A percentile compares a stretch with the other conserved stretches of the same genome.
Conservation (phyloP, 2,113 vertebrate species). For the Ciconia stormi region DNA sequence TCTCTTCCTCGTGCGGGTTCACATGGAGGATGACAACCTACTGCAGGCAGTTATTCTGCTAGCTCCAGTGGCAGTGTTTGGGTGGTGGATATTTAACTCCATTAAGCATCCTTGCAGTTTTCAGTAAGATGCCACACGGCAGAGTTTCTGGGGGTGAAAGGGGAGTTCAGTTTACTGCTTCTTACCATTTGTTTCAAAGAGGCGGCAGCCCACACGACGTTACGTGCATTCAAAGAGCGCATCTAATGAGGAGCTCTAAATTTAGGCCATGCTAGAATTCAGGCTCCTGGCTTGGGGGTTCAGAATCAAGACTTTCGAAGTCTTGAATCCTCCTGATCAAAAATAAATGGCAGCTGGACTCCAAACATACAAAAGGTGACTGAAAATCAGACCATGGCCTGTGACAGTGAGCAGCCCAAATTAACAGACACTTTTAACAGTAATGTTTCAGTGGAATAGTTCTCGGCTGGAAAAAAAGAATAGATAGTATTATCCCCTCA, state of each 20-base stretch:
- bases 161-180: background rate
- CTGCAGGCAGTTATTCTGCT: background rate
- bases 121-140: background rate
- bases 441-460: background rate
- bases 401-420: background rate
- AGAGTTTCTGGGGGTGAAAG: background rate
- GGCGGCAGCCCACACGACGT: accelerated
- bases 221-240: background rate
- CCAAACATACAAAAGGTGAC: background rate
- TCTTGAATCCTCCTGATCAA: background rate
- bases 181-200: background rate
- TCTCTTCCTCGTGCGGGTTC: background rate
- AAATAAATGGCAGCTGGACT: background rate
- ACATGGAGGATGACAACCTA: background rate
- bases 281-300: background rate
- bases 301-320: background rate
- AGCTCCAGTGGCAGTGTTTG: background rate
- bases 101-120: background rate
- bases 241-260: background rate
- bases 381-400: background rate
- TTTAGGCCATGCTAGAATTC: background rate
- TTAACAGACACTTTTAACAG: background rate
- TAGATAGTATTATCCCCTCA: background rate
- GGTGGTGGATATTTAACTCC: background rate
- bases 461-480: background rate